Percentiles rank a stretch among this genome's conserved stretches.
These are phyloP conservation scores for Catharus bicknelli DNA, from an alignment of 2,113 vertebrate species.

Conservation along the genomic window DNA sequence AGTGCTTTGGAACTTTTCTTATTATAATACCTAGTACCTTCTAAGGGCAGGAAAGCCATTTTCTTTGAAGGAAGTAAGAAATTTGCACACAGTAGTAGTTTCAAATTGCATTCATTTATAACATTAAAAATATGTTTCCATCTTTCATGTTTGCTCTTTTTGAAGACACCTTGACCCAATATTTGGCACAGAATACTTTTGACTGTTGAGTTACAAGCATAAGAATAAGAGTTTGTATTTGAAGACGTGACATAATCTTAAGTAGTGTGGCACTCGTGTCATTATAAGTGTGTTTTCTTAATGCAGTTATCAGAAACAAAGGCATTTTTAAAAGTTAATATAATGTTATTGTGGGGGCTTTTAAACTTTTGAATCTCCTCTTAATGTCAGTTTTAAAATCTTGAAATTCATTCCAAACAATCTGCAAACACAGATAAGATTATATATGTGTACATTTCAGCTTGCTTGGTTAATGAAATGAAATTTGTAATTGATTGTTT, in stretches of 20 bases:
- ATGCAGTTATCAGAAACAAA: neutral
- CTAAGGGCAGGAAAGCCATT: neutral
- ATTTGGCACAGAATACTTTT: neutral
- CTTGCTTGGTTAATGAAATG: neutral
- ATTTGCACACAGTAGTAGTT: neutral
- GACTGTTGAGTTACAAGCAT: neutral
- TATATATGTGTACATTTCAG: neutral
- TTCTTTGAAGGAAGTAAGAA: neutral
- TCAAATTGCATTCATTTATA: neutral
- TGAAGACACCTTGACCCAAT: neutral
- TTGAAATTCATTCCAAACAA: neutral
- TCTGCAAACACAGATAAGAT: neutral
- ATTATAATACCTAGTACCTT: neutral
- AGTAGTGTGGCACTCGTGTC: neutral
- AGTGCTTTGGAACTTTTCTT: neutral
- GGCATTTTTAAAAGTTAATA: neutral
- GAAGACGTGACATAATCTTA: neutral
- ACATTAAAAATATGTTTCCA: neutral
- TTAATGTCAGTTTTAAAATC: conserved; percentile 11
- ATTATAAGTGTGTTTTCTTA: neutral
- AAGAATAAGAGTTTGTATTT: neutral
- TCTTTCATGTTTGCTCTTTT: neutral
- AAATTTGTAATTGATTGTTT: neutral
- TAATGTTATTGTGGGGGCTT: neutral
- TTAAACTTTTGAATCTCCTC: neutral